phyloP scores from a whole-genome alignment of 2,113 vertebrate species.

The Otus sunia region DNA sequence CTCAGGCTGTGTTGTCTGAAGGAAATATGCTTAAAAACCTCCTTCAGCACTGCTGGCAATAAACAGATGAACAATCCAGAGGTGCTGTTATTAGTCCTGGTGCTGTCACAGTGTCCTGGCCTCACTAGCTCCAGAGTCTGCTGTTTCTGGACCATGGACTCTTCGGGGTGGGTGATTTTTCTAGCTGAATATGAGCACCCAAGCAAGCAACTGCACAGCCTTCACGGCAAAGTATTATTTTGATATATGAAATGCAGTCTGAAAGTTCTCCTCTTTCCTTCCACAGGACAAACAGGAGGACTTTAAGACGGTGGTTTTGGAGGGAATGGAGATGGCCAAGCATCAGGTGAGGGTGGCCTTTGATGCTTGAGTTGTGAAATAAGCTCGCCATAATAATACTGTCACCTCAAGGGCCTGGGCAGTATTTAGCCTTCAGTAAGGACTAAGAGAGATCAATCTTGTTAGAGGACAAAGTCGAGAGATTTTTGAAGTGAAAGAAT shows the following conservation, averaged over 20 bases:
- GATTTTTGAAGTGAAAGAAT: not conserved
- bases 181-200: not conserved
- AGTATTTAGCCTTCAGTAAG: slow-evolving; percentile 32
- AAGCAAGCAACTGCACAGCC: slow-evolving; percentile 49
- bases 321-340: slow-evolving; percentile 79
- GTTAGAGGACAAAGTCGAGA: not conserved
- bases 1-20: not conserved
- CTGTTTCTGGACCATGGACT: not conserved
- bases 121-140: not conserved
- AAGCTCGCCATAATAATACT: slow-evolving; percentile 29
- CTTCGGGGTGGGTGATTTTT: not conserved
- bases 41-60: not conserved
- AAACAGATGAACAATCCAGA: not conserved
- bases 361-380: slow-evolving; percentile 72
- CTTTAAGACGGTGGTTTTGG: slow-evolving; percentile 78
- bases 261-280: slow-evolving; percentile 80
- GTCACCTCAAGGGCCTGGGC: slow-evolving; percentile 36
- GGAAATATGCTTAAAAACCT: not conserved
- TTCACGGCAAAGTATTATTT: slow-evolving; percentile 60
- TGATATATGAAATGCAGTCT: slow-evolving; percentile 65
- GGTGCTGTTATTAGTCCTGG: not conserved
- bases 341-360: slow-evolving; percentile 78
- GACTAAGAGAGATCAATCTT: slow-evolving; percentile 2
- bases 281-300: slow-evolving; percentile 79
- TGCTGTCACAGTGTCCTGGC: not conserved